These are phyloP conservation scores for Peromyscus leucopus DNA, from an alignment of 2,113 vertebrate species.

Conservation along the genomic window DNA sequence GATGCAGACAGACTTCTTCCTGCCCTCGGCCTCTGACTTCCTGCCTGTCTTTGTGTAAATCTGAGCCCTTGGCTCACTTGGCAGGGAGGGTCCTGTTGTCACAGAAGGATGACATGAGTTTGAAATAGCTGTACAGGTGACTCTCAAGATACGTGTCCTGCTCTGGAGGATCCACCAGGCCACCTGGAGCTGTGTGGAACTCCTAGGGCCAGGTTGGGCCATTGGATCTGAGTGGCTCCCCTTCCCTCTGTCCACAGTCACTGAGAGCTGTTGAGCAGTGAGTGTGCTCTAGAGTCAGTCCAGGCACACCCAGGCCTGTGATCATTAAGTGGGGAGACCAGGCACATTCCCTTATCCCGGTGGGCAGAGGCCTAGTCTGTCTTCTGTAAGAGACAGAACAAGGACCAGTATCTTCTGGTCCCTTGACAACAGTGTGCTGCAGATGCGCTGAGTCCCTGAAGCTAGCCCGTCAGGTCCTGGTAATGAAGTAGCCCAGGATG, in stretches of 20 bases:
- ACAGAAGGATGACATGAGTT: neutral
- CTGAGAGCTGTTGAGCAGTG: neutral
- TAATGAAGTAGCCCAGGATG: neutral
- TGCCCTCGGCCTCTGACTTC: neutral
- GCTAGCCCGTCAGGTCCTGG: neutral
- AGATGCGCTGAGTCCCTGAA: slow-evolving; percentile 55
- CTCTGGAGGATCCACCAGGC: too few species aligned
- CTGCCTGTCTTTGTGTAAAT: neutral
- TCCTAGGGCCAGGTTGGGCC: neutral
- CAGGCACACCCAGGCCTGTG: too few species aligned
- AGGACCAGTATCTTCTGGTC: neutral
- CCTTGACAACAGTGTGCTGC: neutral
- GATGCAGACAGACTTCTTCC: neutral
- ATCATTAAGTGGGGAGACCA: neutral
- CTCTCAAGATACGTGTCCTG: neutral
- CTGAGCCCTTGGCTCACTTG: neutral
- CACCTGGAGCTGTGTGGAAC: neutral
- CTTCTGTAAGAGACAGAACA: neutral
- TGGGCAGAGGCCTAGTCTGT: neutral
- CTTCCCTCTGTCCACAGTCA: too few species aligned
- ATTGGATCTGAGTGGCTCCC: neutral
- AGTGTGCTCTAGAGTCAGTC: neutral
- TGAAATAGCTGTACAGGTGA: neutral
- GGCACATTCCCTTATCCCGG: neutral
- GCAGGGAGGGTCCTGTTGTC: neutral